phyloP scores from a whole-genome alignment of 2,113 vertebrate genomes.

The Nesoenas mayeri region DNA sequence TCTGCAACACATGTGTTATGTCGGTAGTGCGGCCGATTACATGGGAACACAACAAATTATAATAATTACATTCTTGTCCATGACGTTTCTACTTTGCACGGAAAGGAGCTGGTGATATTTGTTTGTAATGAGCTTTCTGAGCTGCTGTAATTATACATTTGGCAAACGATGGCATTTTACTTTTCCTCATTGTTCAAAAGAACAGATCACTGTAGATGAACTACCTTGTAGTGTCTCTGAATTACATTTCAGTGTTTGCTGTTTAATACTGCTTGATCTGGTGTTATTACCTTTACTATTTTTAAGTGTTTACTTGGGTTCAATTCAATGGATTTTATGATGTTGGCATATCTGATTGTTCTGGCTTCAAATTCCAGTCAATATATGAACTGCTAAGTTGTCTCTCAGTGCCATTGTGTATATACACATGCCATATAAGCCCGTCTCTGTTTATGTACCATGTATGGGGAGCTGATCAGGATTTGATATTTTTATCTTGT shows the following conservation, averaged over 20 bases:
- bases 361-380: neutral
- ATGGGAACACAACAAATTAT: neutral
- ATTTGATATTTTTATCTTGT: neutral
- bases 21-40: neutral
- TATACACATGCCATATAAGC: neutral
- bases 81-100: neutral
- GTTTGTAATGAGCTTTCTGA: neutral
- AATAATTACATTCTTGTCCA: neutral
- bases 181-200: neutral
- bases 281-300: neutral
- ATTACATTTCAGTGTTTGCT: neutral
- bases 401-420: neutral
- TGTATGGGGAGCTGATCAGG: neutral
- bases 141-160: neutral
- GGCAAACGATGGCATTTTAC: neutral
- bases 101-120: neutral
- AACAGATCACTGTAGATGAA: neutral
- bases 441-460: neutral
- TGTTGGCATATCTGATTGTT: accelerated
- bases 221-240: neutral
- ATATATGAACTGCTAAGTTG: neutral
- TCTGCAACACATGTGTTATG: neutral
- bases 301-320: neutral
- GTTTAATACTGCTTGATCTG: neutral
- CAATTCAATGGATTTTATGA: neutral